Base-by-base conservation (phyloP, 2,888 invertebrate species). In the Portevinia maculata region DNA sequence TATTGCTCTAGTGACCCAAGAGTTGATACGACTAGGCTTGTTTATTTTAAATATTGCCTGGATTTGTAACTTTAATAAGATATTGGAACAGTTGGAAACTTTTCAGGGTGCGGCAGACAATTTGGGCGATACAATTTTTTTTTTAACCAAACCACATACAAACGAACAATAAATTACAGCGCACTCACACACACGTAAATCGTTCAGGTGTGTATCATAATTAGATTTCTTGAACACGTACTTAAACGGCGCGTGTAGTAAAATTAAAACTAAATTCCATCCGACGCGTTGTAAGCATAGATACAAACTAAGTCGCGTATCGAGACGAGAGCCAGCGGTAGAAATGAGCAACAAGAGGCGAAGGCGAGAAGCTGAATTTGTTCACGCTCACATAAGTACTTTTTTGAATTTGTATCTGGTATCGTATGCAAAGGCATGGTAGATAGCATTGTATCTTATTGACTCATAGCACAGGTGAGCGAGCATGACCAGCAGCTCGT, bases 81-180 rank as follows among this genome's bases (percentile, higher is more conserved):
- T 53, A 52, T 64, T 78, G 37, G 34, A 46, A 70, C 64, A 70
- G 15, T 65, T 74, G 17, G 24, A 59, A 60, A 60, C 28, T 70
- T 76, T 81, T 81, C 59, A 60, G 78, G 83, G 83, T 83, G 83
- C 83, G 83, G 83, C 83, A 83, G 57, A 69, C 62, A 83, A 83
- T 73, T 67, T 50, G 65, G 65, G 50, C 64, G 67, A 78, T 65
- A 76, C 64, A 53, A 62, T 76, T 81, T 67, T 65, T 53, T 59
- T 65, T 75, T 79, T 69, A 67, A 67, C 59, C 55, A 62, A 67
- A 76, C 52, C 70, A 65, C 60, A 73, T 57, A 78, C 37, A 76
- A 64, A 59, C 52, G 52, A 70, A 76, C 70, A 46, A 21, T 17
- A 59, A 75, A 60, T 70, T 75, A 81, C 75, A 81, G 15, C 55